Percentiles rank a stretch among this genome's conserved stretches.
Conservation (phyloP, 2,113 vertebrate species). For the Gnathonemus longibarbis region DNA sequence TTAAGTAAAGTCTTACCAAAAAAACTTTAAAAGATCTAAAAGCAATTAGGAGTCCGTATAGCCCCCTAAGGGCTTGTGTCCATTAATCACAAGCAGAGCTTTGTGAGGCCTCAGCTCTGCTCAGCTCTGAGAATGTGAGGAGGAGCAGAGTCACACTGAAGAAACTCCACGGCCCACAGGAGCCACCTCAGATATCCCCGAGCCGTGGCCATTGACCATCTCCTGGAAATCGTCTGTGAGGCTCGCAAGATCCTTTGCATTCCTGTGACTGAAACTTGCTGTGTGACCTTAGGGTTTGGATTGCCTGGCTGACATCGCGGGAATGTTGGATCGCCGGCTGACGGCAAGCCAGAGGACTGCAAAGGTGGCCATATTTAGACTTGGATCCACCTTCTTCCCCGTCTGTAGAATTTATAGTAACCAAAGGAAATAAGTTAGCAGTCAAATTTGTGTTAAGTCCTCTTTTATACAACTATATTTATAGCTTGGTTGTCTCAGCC, state of each 20-base stretch:
- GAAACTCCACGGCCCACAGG: background rate
- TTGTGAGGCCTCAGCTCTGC: background rate
- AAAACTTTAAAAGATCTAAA: conserved; percentile 25
- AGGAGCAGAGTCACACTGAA: background rate
- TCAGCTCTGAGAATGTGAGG: background rate
- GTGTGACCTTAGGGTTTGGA: background rate
- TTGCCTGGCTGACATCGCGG: background rate
- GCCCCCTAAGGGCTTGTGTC: background rate
- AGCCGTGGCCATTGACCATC: background rate
- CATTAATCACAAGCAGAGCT: background rate
- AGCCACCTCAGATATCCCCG: background rate
- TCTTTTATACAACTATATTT: background rate
- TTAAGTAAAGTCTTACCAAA: no score
- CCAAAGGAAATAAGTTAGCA: background rate
- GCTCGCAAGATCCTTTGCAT: background rate
- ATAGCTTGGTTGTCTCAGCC: background rate
- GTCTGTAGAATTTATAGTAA: background rate
- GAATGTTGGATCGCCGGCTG: background rate
- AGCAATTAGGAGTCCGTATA: conserved; percentile 8
- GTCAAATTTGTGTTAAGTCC: background rate
- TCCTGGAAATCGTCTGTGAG: background rate
- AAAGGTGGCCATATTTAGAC: conserved; percentile 3
- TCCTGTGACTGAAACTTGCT: background rate
- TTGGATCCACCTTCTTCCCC: background rate
- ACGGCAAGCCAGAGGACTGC: background rate